Base-by-base conservation (phyloP, 2,113 vertebrate species). In the Forbesichthys papilliferus region DNA sequence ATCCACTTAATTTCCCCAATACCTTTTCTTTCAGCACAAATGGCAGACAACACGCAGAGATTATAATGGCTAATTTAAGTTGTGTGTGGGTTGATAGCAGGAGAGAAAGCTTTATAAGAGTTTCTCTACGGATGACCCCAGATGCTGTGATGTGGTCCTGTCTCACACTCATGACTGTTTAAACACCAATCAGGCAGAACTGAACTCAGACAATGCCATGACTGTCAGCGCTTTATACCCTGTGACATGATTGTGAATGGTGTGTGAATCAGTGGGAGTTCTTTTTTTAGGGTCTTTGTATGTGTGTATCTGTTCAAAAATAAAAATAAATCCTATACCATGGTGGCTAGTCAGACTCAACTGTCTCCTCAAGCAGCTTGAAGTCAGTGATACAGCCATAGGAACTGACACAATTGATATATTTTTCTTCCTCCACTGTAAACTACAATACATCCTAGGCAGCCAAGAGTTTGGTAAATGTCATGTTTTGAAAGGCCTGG, bases 391-490 rank as follows among this genome's bases (percentile, higher is more conserved):
- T 61, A 57, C 66, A 56, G 79, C 57, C 57, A 20, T 27, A 66
- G 74, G 77, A 71, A 10, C 48, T 79, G 74, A 72, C 80, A 70
- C 62, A 62, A 77, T 61, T 52, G 34, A 76, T 42, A 42, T 42
- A 6, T 86, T 77, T 58, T 49, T 60, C 63, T 51, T 16, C 33
- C 53, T 36, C 47, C 61, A 55, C 36, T 42, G 64, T 69, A 64
- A 76, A 73, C 14, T 58, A 58, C 27, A 27, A 27, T 27, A 27
- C 69, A 68, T 73, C 13, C 18, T 11, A 14, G 33, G 77, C 63
- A 72, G 68, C 49, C 16, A 11, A 34, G 11, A 68, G 62, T 77
- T 20, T 61, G 71, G 72, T 69, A 68, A 87, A 76, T 80, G 68
- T 77, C 73, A 82, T 14, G 70, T 49, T 70, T 51, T 68, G 33